Percentiles rank a stretch among this genome's conserved stretches.
phyloP scores from a whole-genome alignment of 2,113 vertebrate species.

The Rhabdornis inornatus region DNA sequence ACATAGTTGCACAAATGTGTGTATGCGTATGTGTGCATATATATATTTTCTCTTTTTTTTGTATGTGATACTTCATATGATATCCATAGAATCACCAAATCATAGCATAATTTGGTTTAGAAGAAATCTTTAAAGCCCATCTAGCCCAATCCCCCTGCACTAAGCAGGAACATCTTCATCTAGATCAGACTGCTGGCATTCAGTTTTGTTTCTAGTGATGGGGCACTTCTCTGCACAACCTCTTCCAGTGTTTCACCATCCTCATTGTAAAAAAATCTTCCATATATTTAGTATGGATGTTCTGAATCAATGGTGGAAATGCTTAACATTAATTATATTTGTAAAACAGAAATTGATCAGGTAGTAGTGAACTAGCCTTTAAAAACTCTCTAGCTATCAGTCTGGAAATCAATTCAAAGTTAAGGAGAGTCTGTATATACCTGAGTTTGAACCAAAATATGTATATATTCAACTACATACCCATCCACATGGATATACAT shows the following conservation, averaged over 20 bases:
- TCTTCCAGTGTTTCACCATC: not conserved
- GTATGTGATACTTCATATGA: not conserved
- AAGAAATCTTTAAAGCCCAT: not conserved
- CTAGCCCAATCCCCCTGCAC: not conserved
- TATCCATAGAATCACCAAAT: not conserved
- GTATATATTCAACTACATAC: not conserved
- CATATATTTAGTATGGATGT: not conserved
- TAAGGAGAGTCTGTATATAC: not conserved
- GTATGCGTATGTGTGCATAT: fast-evolving
- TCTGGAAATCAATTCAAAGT: not conserved
- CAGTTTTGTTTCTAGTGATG: not conserved
- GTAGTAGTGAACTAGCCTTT: not conserved
- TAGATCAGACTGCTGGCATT: not conserved
- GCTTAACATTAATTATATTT: not conserved
- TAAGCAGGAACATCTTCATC: not conserved
- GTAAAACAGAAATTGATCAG: not conserved
- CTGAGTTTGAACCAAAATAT: not conserved
- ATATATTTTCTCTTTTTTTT: not conserved
- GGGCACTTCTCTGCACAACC: not conserved
- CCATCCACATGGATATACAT: not conserved
- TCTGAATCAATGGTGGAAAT: not conserved
- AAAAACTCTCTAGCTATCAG: not conserved
- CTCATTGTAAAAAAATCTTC: not conserved
- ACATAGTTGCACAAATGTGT: not conserved
- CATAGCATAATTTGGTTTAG: not conserved